Conservation (phyloP, 1,140 invertebrate species). For the Drosophila arawakana region DNA sequence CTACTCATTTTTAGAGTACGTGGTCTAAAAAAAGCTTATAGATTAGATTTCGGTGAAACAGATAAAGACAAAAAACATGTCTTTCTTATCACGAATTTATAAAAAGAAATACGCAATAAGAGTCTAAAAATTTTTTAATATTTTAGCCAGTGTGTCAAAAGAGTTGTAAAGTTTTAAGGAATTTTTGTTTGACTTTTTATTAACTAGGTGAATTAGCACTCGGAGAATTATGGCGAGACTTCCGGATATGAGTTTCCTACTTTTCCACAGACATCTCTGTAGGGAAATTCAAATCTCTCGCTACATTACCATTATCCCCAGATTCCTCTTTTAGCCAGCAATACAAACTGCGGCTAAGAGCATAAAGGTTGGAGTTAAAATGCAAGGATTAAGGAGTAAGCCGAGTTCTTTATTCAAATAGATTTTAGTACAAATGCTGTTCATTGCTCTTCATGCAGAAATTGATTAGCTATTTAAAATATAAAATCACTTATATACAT, state of each 20-base stretch:
- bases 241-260: no score
- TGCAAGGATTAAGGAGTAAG: constrained; percentile 8
- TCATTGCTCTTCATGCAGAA: constrained; percentile 8
- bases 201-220: no score
- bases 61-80: no score
- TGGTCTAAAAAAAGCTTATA: background rate
- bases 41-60: no score
- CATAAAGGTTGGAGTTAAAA: constrained; percentile 1
- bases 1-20: no score
- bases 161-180: no score
- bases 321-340: constrained; percentile 17
- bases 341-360: constrained; percentile 37
- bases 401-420: constrained; percentile 62
- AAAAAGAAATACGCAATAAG: no score
- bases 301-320: constrained; percentile 49
- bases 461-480: constrained; percentile 23
- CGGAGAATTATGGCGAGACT: no score
- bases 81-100: no score
- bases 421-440: constrained; percentile 36
- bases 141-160: no score
- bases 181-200: no score
- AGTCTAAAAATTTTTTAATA: no score
- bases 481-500: constrained; percentile 29
- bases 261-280: constrained; percentile 21
- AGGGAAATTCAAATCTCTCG: background rate